Percentiles rank a stretch among this genome's conserved stretches.
Evolutionary conservation across 1,140 invertebrate genomes (phyloP).

Genomic region (Calliphora vicina): DNA sequence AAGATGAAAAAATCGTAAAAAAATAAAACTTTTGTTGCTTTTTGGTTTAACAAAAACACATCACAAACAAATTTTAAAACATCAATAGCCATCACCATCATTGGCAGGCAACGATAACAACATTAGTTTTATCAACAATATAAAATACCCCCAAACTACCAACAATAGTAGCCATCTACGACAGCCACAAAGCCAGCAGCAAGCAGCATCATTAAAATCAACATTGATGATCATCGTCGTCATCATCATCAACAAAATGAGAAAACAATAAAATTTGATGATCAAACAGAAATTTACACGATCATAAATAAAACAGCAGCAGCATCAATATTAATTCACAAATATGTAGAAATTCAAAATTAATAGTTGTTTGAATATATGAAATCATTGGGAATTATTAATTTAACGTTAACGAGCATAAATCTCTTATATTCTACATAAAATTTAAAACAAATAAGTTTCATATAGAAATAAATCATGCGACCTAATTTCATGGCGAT

Average conservation of each 20-base stretch:
- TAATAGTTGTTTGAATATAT: too few relatives aligned
- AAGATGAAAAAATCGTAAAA: not conserved
- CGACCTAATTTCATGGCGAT: too few relatives aligned
- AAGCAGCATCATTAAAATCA: constrained; percentile 1
- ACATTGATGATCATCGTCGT: not conserved
- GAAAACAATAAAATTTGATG: constrained; percentile 32
- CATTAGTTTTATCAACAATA: not conserved
- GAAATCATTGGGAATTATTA: too few relatives aligned
- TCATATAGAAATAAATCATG: too few relatives aligned
- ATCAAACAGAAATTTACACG: constrained; percentile 34
- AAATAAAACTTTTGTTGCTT: not conserved
- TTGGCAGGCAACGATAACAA: not conserved
- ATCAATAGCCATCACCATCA: not conserved
- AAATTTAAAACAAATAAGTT: too few relatives aligned
- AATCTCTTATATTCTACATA: too few relatives aligned
- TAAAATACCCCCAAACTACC: not conserved
- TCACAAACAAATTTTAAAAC: not conserved
- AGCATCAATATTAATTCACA: not conserved
- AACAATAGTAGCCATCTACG: not conserved
- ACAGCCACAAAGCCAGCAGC: not conserved
- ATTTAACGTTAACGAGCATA: too few relatives aligned
- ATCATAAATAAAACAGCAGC: constrained; percentile 28
- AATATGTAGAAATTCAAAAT: too few relatives aligned
- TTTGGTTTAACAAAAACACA: not conserved
- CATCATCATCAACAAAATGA: constrained; percentile 21